Percentiles rank a stretch among this genome's conserved stretches.
phyloP scores from a whole-genome alignment of 1,140 invertebrate genomes.

The Rhagoletis pomonella region DNA sequence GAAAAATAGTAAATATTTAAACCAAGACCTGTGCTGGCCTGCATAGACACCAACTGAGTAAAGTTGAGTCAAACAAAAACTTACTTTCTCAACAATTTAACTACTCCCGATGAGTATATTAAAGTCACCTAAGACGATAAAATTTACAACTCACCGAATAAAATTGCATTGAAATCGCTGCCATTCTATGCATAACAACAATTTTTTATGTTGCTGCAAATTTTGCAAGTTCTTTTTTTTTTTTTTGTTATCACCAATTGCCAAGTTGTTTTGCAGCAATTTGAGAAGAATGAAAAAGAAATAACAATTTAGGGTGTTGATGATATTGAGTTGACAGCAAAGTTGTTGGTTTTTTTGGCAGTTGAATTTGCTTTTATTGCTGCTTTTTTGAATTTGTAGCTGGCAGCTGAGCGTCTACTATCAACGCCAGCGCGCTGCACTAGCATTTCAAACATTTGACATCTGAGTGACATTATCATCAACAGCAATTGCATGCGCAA shows the following conservation, averaged over 20 bases:
- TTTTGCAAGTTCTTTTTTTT: background rate
- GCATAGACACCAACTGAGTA: too few relatives aligned
- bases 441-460: constrained; percentile 36
- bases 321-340: constrained; percentile 6
- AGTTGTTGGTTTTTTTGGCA: constrained; percentile 9
- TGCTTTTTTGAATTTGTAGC: background rate
- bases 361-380: constrained; percentile 2
- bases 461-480: constrained; percentile 49
- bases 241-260: background rate
- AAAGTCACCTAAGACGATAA: background rate
- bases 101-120: background rate
- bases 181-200: background rate
- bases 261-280: background rate
- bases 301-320: constrained; percentile 45
- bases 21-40: too few relatives aligned
- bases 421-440: background rate
- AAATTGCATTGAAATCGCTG: too few relatives aligned
- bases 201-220: background rate
- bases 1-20: too few relatives aligned
- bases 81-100: too few relatives aligned
- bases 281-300: background rate
- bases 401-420: constrained; percentile 1
- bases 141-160: too few relatives aligned
- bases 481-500: constrained; percentile 27
- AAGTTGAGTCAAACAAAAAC: too few relatives aligned